These are phyloP conservation scores for Chondrosia reniformis DNA, from an alignment of 37 sponge, comb jelly and placozoan species.

Conservation along the genomic window DNA sequence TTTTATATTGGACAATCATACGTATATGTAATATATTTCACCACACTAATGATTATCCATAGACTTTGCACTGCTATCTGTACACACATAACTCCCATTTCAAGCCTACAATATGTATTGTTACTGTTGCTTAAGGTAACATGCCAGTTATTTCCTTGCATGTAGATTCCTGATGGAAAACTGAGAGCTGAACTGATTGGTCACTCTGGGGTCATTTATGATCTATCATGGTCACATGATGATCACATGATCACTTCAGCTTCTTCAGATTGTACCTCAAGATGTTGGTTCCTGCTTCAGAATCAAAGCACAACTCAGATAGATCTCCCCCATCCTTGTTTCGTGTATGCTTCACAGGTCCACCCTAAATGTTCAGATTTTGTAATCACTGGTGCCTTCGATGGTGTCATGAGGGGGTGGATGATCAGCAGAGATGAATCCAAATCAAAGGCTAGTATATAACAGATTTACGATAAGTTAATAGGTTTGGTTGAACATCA, in stretches of 20 bases:
- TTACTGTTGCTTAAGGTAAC: background rate
- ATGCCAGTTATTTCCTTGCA: background rate
- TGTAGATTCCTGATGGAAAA: conserved; percentile 32
- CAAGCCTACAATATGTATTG: background rate
- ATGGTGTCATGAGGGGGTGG: conserved; percentile 72
- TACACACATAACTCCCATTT: background rate
- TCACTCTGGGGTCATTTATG: conserved; percentile 62
- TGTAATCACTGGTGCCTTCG: conserved; percentile 72
- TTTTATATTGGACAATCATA: background rate
- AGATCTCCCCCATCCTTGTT: conserved; percentile 84
- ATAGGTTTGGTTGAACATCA: no score
- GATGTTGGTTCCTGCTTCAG: conserved; percentile 43
- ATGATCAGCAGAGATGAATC: no score
- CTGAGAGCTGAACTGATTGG: conserved; percentile 19
- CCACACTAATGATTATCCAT: no score
- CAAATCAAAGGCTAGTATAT: no score
- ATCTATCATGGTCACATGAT: conserved; percentile 65
- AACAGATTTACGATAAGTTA: no score
- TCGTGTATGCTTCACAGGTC: conserved; percentile 64
- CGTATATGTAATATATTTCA: no score
- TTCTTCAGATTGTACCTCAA: conserved; percentile 76
- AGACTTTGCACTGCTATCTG: no score
- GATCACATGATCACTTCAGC: conserved; percentile 51
- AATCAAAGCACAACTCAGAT: background rate
- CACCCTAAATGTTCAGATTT: conserved; percentile 26